Evolutionary conservation across 2,888 invertebrate species (phyloP), one percentile per base, ranked within the genome.

Genomic region (Disparrhopalites patrizii): DNA sequence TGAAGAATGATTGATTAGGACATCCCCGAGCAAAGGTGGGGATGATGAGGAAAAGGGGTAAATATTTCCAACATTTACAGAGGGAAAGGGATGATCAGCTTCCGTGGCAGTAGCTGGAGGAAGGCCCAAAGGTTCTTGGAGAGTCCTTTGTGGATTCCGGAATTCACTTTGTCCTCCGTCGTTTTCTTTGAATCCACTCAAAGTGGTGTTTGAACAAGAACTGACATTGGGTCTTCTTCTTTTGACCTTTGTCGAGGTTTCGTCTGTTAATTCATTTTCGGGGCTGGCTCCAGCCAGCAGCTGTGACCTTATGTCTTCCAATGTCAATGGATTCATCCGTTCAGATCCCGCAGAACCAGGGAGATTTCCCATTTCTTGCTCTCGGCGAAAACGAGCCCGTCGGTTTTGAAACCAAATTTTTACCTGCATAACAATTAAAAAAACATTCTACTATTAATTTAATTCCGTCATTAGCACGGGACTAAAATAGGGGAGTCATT

Each of bases 351-450:
- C n/a, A n/a, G n/a, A n/a, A n/a, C n/a, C n/a, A n/a, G n/a, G n/a
- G n/a, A n/a, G 43, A 43, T 4, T 43, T 20, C n/a, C 8, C 5
- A 30, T 51, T 52, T 70, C 67, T 51, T 68, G 66, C 30, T 72
- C 72, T 7, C 72, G 38, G 5, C 72, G 63, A 50, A 57, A 69
- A 3, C 70, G 66, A 20, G 72, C 72, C 43, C 72, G 58, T 28
- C 72, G 56, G 40, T 72, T 72, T 65, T 72, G 72, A 50, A 69
- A 69, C 70, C 70, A 70, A n/a, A 70, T 70, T 56, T 70, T 43
- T 10, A 43, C 43, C 43, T 43, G n/a, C n/a, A 55, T 28, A 28
- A 30, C n/a, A 60, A 58, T 25, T 20, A 3, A 27, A 27, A n/a
- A n/a, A n/a, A n/a, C n/a, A n/a, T n/a, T n/a, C n/a, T n/a, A n/a